A percentile compares a stretch with the other conserved stretches of the same genome.
Conservation (phyloP, 2,797 vertebrate genomes). For the Megaceryle alcyon region DNA sequence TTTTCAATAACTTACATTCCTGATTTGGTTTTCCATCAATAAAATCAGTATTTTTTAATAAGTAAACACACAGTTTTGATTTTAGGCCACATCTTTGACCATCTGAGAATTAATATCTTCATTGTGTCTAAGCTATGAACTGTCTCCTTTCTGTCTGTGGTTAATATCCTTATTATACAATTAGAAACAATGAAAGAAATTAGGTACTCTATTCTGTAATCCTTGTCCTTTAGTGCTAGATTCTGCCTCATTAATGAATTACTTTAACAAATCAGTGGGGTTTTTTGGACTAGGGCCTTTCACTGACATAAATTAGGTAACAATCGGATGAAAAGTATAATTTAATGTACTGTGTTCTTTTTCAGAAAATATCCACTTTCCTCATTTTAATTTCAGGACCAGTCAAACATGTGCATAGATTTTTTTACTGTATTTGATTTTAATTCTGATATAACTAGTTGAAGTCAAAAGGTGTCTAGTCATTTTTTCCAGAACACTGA, state of each 20-base stretch:
- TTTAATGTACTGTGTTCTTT: not conserved
- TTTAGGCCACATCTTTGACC: not conserved
- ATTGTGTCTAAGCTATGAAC: not conserved
- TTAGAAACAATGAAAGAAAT: not conserved
- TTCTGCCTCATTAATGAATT: not conserved
- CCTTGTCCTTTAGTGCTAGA: not conserved
- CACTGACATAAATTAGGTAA: not conserved
- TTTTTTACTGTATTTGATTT: not conserved
- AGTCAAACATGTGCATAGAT: not conserved
- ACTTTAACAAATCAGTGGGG: not conserved
- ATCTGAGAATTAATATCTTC: not conserved
- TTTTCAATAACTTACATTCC: not conserved
- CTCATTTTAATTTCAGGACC: not conserved
- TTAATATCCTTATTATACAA: not conserved
- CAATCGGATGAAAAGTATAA: not conserved
- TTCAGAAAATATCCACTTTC: not conserved
- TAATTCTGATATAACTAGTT: not conserved
- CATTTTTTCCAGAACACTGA: constrained; percentile 16
- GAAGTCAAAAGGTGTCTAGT: not conserved
- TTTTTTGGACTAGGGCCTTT: not conserved
- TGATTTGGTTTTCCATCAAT: not conserved
- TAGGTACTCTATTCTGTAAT: not conserved
- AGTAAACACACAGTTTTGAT: not conserved
- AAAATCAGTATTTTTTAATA: not conserved
- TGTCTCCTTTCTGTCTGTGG: not conserved